A percentile compares a stretch with the other conserved stretches of the same genome.
These are phyloP conservation scores for Cephalopachus bancanus DNA, from an alignment of 2,797 vertebrate species.

Conservation along the genomic window DNA sequence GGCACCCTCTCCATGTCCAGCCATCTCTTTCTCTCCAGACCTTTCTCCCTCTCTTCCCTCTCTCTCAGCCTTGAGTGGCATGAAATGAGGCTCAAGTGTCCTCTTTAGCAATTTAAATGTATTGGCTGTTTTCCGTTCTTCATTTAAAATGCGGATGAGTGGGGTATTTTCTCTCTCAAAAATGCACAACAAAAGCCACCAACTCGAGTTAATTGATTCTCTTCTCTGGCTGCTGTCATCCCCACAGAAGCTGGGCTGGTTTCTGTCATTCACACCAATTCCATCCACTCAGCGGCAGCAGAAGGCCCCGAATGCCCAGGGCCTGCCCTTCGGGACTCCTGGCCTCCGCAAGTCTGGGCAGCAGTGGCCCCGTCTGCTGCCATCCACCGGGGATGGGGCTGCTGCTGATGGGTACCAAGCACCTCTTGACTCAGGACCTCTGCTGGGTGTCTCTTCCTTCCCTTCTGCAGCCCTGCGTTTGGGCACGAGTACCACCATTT, in stretches of 20 bases:
- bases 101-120: background rate
- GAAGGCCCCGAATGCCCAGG: background rate
- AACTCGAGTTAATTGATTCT: background rate
- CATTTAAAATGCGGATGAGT: background rate
- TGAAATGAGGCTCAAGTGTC: background rate
- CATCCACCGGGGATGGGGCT: fast-evolving
- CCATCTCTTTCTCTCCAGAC: background rate
- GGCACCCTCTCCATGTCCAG: fast-evolving
- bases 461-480: fast-evolving
- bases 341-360: fast-evolving
- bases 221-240: background rate
- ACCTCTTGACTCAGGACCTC: fast-evolving
- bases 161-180: background rate
- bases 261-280: fast-evolving
- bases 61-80: background rate
- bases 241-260: fast-evolving
- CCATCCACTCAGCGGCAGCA: fast-evolving
- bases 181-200: background rate
- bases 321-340: background rate
- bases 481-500: fast-evolving
- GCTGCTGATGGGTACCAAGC: fast-evolving
- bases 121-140: background rate
- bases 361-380: fast-evolving
- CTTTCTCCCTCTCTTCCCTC: background rate
- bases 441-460: background rate